These are phyloP conservation scores for Prionailurus viverrinus DNA, from an alignment of 2,113 vertebrate genomes.

Conservation along the genomic window DNA sequence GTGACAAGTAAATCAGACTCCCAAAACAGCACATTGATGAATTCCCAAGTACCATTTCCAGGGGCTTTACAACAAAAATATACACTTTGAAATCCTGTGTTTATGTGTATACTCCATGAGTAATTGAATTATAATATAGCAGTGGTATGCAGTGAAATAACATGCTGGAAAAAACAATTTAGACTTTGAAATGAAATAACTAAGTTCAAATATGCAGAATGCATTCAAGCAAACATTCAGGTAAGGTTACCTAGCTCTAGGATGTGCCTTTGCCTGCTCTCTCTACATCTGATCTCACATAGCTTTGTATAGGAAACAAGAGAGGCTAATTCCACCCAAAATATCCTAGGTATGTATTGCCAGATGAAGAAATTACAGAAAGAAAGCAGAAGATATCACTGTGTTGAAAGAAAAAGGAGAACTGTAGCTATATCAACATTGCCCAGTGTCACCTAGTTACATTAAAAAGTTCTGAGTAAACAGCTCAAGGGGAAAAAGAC, in stretches of 20 bases:
- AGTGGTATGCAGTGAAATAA: neutral
- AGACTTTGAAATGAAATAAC: conserved; percentile 11
- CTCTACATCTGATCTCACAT: neutral
- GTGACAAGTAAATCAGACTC: neutral
- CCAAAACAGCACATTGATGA: neutral
- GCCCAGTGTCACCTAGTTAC: conserved; percentile 66
- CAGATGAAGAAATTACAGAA: conserved; percentile 38
- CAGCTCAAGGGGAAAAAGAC: conserved; percentile 39
- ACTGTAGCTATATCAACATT: neutral
- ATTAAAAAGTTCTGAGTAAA: conserved; percentile 67
- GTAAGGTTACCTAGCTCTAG: neutral
- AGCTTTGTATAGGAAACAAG: conserved; percentile 60
- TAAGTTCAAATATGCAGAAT: conserved; percentile 8
- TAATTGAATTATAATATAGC: neutral
- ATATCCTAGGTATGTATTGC: conserved; percentile 24
- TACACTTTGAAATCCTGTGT: neutral
- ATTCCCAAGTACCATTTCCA: neutral
- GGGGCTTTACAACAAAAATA: neutral
- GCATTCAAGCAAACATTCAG: neutral
- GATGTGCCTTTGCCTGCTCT: conserved; percentile 33
- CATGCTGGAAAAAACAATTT: neutral
- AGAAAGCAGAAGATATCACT: neutral
- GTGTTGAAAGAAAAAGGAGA: conserved; percentile 44
- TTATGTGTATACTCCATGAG: neutral
- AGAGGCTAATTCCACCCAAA: conserved; percentile 35